Base-by-base conservation (phyloP, 2,888 invertebrate genomes). In the Pristionchus japonicus region DNA sequence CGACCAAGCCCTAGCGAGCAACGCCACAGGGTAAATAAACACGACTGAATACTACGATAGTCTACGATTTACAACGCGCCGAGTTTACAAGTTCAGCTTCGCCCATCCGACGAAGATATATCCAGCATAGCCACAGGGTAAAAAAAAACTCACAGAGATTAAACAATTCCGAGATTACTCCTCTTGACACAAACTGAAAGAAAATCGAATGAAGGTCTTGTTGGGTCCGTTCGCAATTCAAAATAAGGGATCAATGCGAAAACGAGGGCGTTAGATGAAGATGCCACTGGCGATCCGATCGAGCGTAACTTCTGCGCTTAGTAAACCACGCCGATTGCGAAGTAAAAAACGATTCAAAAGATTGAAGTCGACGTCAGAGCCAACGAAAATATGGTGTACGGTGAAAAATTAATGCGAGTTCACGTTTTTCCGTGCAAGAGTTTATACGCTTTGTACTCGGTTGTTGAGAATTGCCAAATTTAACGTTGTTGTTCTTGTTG, bases 111-210 rank as follows among this genome's bases (percentile, higher is more conserved):
- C 40, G 9, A 70, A 34, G 13, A 6, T 31, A 67, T 31, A 13
- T n/a, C n/a, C n/a, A 31, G 34, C 31, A 31, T 31, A 31, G 64
- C 34, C 34, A 67, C 11, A 34, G 64, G 64, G 31, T 31, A 15
- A 67, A 77, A 77, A 47, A 77, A 77, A 77, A 77, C 77, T 77
- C 47, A 77, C 77, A 77, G 47, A 43, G 40, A 74, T 77, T 77
- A 43, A 77, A 47, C n/a, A 77, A 77, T 43, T 40, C 43, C 77
- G 43, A 74, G 74, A 40, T 20, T 11, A 77, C 37, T 77, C 77
- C 77, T 13, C n/a, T 43, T 27, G 77, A 77, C 9, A 77, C n/a
- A n/a, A 77, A 47, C 77, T 40, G 43, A 77, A 77, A 77, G 23
- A 20, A 23, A 77, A n/a, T 77, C 43, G 27, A 47, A 47, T 77